Percentiles rank a stretch among this genome's conserved stretches.
These are phyloP conservation scores for Lordiphosa stackelbergi DNA, from an alignment of 1,140 invertebrate genomes.

Conservation along the genomic window DNA sequence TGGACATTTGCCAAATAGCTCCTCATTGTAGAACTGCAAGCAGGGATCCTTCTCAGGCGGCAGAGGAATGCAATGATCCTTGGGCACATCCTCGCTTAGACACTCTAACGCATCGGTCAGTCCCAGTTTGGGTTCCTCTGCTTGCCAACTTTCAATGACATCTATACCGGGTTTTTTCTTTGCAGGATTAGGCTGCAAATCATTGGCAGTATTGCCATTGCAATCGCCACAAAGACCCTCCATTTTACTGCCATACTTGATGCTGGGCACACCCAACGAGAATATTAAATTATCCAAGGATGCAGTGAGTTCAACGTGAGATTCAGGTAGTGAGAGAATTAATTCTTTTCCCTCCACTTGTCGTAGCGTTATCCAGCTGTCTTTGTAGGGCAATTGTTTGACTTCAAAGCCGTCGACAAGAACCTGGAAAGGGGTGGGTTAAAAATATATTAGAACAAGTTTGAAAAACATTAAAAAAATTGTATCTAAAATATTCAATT, in stretches of 20 bases:
- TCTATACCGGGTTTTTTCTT: slow-evolving; percentile 72
- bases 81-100: slow-evolving; percentile 65
- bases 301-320: slow-evolving; percentile 79
- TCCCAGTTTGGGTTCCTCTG: slow-evolving; percentile 77
- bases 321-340: slow-evolving; percentile 76
- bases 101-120: slow-evolving; percentile 56
- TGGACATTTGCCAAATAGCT: slow-evolving; percentile 85
- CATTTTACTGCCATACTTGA: slow-evolving; percentile 83
- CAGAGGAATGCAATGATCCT: slow-evolving; percentile 79
- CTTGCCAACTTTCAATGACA: slow-evolving; percentile 82
- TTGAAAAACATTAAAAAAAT: no score
- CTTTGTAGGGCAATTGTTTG: slow-evolving; percentile 78
- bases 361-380: slow-evolving; percentile 79
- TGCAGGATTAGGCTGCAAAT: slow-evolving; percentile 79
- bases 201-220: slow-evolving; percentile 82
- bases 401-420: slow-evolving; percentile 76
- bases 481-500: no score
- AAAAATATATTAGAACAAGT: neutral
- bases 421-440: slow-evolving; percentile 19
- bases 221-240: slow-evolving; percentile 90
- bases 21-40: slow-evolving; percentile 80
- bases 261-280: slow-evolving; percentile 81
- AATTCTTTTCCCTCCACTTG: slow-evolving; percentile 78
- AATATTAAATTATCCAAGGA: slow-evolving; percentile 80
- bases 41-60: slow-evolving; percentile 82